Base-by-base conservation (phyloP, 2,113 vertebrate species). In the Mola mola region DNA sequence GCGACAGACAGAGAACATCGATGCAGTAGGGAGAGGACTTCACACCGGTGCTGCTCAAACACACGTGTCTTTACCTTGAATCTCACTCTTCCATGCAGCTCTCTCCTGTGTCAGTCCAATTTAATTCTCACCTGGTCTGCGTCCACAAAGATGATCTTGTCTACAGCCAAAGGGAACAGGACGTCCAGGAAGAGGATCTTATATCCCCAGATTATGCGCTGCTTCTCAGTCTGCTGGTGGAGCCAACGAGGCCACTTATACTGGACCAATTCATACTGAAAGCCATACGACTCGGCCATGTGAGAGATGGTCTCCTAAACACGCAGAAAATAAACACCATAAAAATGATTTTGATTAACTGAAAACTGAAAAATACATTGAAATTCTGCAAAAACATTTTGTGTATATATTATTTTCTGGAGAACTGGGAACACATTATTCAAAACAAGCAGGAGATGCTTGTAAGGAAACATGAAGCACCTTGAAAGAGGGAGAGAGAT, bases 101-200 rank as follows among this genome's bases (percentile, higher is more conserved):
- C 29, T 46, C 11, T 19, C 21, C 42, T 12, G 3, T 4, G 8
- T 33, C 41, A 4, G 25, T 36, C 24, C 25, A 4, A 20, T 40
- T 34, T 40, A 25, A 67, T 29, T 7, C 40, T 67, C 89, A 96
- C 97, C 95, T 98, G 97, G 83, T 98, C 96, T 13, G 97, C 97
- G 55, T 99, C 97, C 0, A 99, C 96, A 88, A 99, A 98, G 87
- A 99, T 98, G 80, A 99, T 95, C 92, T 98, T 99, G 88, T 98
- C 93, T 67, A 98, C 93, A 38, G 96, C 94, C 77, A 99, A 81
- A 8, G 97, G 97, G 77, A 99, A 99, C 58, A 99, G 94, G 75
- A 99, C 96, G 68, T 99, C 97, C 75, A 99, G 88, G 81, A 99
- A 98, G 65, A 99, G 96, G 81, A 99, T 99, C 90, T 98, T 99